Evolutionary conservation across 2,888 invertebrate species (phyloP).

Genomic region (Mamestra brassicae): DNA sequence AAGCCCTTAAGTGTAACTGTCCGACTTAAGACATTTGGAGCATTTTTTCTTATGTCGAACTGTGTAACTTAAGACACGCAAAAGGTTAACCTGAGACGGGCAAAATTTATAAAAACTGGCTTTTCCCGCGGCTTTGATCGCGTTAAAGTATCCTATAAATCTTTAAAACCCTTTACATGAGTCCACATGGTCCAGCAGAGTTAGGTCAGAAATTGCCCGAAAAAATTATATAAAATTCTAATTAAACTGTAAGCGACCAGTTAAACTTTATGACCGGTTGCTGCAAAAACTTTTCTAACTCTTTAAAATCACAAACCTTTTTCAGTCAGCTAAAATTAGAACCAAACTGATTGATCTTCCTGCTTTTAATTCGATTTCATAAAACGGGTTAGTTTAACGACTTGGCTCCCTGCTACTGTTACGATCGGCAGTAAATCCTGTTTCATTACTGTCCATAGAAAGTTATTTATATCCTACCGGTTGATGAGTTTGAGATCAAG

Average conservation of each 20-base stretch:
- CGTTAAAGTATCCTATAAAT: no score
- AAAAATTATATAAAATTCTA: background rate
- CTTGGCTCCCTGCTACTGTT: conserved; percentile 28
- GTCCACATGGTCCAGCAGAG: background rate
- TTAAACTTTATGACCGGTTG: background rate
- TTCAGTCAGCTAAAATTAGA: conserved; percentile 33
- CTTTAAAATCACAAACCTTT: no score
- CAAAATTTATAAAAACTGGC: background rate
- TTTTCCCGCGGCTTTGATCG: background rate
- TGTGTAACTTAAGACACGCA: no score
- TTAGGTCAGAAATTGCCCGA: background rate
- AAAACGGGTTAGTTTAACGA: conserved; percentile 40
- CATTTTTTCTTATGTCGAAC: no score
- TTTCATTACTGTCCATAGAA: conserved; percentile 29
- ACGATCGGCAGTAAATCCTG: conserved; percentile 37
- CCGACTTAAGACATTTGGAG: no score
- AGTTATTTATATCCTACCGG: conserved; percentile 28
- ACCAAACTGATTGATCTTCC: conserved; percentile 38
- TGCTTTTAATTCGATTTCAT: conserved; percentile 42
- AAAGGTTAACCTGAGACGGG: background rate
- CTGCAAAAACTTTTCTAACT: no score
- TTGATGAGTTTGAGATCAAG: conserved; percentile 23
- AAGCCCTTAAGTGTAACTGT: no score
- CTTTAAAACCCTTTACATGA: background rate
- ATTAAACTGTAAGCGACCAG: background rate